phyloP scores from a whole-genome alignment of 1,140 invertebrate genomes.

The Octopus bimaculoides region DNA sequence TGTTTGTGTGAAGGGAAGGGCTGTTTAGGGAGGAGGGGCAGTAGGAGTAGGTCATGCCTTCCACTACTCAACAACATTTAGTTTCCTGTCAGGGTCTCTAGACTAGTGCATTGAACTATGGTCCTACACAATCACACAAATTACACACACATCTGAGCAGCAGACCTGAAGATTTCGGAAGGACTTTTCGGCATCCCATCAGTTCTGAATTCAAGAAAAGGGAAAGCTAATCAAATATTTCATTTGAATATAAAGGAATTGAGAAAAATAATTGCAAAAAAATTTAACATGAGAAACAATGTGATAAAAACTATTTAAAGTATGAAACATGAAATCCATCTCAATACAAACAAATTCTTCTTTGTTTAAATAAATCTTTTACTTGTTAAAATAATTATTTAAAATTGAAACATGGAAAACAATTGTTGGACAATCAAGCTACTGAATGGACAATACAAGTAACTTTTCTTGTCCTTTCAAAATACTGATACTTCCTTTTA shows the following conservation, averaged over 20 bases:
- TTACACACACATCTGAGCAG: constrained; percentile 11
- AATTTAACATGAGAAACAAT: too few relatives aligned
- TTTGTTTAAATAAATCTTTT: too few relatives aligned
- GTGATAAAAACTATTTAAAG: too few relatives aligned
- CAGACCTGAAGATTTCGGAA: constrained; percentile 11
- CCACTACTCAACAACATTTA: constrained; percentile 7
- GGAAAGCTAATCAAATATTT: constrained; percentile 4
- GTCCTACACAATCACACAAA: constrained; percentile 7
- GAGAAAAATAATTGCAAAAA: neutral
- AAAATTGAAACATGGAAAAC: too few relatives aligned
- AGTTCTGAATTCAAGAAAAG: constrained; percentile 10
- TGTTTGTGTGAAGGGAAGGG: neutral
- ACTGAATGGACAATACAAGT: too few relatives aligned
- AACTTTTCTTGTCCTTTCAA: too few relatives aligned
- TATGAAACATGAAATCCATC: too few relatives aligned
- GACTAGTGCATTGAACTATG: constrained; percentile 1
- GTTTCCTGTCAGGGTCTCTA: constrained; percentile 6
- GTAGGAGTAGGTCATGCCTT: neutral
- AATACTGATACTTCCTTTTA: too few relatives aligned
- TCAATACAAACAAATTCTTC: too few relatives aligned
- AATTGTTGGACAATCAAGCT: too few relatives aligned
- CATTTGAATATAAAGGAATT: neutral
- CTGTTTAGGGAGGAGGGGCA: neutral
- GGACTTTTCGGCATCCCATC: constrained; percentile 9
- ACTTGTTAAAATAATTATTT: too few relatives aligned